Base-by-base conservation (phyloP, 2,888 invertebrate species). In the Tetropium fuscum region DNA sequence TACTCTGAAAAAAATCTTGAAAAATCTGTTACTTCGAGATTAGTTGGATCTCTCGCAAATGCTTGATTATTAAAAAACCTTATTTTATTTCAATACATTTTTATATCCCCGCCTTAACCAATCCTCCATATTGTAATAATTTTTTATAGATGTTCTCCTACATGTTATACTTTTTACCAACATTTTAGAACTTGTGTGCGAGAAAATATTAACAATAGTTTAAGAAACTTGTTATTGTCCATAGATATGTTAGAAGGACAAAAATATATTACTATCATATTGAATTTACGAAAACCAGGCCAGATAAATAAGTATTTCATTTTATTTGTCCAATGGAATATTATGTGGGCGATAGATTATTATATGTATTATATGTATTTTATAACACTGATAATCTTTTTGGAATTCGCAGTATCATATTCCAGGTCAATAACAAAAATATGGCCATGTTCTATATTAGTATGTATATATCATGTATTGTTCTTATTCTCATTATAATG, bases 401-500 rank as follows among this genome's bases (percentile, higher is more conserved):
- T 43, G 38, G 15, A 44, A 44, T 25, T 43, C 25, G 25, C 34
- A 41, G 48, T 49, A 49, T 19, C 38, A n/a, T 7, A 22, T 11
- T 43, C 22, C 49, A 32, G 56, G 56, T 56, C 56, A 56, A 56
- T 56, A 56, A 34, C 56, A 36, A 25, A 34, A 48, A 41, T 43
- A 22, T 43, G 56, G 43, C 56, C 56, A 56, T 56, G 56, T 56
- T 20, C 56, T 43, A 32, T 43, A 55, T 55, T 30, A 55, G 15
- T 44, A 20, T 15, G 8, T 22, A 36, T 48, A 40, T 30, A 38
- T 48, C 19, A 36, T 30, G 18, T 41, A 55, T 49, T 56, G 56
- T 56, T 56, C 48, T 43, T 36, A 32, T 16, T 51, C 19, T 40
- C 22, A 16, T 27, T 38, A 51, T 40, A 16, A 18, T 22, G 8